These are phyloP conservation scores for Mycetomoellerius zeteki DNA, from an alignment of 1,140 invertebrate species.

Conservation along the genomic window DNA sequence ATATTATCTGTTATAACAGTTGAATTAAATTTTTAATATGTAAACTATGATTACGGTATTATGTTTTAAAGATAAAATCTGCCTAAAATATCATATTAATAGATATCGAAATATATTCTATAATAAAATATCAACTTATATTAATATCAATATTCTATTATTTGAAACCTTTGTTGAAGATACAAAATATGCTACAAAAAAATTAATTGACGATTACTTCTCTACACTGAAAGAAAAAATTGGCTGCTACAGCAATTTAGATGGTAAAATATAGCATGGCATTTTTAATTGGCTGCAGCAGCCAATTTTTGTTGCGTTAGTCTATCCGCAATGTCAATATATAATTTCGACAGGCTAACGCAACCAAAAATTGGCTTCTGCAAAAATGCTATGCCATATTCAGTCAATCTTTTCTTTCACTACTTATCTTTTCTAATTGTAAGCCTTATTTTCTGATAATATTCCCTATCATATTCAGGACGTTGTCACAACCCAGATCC, in stretches of 20 bases:
- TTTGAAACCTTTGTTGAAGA: background rate
- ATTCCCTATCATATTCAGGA: background rate
- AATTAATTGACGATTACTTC: background rate
- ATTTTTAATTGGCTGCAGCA: no score
- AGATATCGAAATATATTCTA: background rate
- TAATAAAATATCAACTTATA: background rate
- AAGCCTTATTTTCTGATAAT: background rate
- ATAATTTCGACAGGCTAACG: no score
- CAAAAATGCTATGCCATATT: no score
- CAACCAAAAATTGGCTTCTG: no score
- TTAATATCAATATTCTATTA: conserved; percentile 27
- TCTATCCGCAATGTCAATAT: no score
- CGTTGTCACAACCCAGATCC: background rate
- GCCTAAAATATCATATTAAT: background rate
- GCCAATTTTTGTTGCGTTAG: no score
- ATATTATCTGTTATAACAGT: conserved; percentile 1
- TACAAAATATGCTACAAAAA: background rate
- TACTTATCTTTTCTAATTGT: background rate
- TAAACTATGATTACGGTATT: background rate
- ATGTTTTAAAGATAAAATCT: background rate
- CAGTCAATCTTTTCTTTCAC: no score
- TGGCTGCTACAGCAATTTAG: no score
- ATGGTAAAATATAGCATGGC: background rate
- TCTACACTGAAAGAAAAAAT: no score
- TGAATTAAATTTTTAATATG: conserved; percentile 14